These are phyloP conservation scores for Parotia lawesii DNA, from an alignment of 2,113 vertebrate genomes.

Conservation along the genomic window DNA sequence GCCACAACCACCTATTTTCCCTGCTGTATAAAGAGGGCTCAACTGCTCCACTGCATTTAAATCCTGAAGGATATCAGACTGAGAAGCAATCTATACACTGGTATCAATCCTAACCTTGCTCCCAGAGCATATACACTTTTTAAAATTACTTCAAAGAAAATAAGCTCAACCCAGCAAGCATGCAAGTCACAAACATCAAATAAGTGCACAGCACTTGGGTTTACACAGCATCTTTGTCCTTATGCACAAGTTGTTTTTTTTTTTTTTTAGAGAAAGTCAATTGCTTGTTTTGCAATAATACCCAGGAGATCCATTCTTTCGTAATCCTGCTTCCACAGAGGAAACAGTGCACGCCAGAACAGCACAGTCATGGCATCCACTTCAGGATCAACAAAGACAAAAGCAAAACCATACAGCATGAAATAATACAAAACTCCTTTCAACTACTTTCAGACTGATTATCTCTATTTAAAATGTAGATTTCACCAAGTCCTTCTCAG, in stretches of 20 bases:
- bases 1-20: not conserved
- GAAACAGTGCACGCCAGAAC: not conserved
- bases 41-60: not conserved
- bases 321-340: not conserved
- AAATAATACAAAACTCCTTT: not conserved
- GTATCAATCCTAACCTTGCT: not conserved
- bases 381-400: not conserved
- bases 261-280: not conserved
- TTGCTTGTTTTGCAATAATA: constrained; percentile 3
- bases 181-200: not conserved
- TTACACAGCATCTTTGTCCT: not conserved
- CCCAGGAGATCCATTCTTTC: not conserved
- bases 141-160: not conserved
- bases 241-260: not conserved
- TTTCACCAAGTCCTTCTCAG: not conserved
- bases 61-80: not conserved
- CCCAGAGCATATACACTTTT: not conserved
- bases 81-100: not conserved
- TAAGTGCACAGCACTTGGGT: not conserved
- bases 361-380: not conserved
- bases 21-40: not conserved
- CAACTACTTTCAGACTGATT: not conserved
- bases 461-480: not conserved
- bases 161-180: not conserved
- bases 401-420: not conserved